Evolutionary conservation across 2,888 invertebrate species (phyloP).

Genomic region (Parnassius orleans): DNA sequence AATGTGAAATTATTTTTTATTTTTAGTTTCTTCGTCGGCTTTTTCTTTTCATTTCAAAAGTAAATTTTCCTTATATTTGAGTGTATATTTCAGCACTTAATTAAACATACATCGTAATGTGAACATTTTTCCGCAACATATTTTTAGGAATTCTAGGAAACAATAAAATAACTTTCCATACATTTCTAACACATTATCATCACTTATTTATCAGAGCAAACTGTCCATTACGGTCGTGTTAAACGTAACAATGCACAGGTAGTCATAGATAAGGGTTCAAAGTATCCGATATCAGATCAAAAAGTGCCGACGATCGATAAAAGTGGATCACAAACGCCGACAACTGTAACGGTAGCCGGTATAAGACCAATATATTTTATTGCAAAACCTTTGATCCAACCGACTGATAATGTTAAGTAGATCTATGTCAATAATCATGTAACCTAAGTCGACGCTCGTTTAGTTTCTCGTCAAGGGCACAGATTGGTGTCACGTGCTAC

Average conservation of each 20-base stretch:
- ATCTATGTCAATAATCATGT: slow-evolving; percentile 25
- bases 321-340: slow-evolving; percentile 55
- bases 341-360: slow-evolving; percentile 58
- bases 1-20: no score
- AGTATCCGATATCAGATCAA: slow-evolving; percentile 62
- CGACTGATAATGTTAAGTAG: slow-evolving; percentile 43
- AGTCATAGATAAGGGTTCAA: slow-evolving; percentile 58
- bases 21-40: no score
- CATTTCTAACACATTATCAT: slow-evolving; percentile 25
- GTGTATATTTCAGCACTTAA: neutral
- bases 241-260: slow-evolving; percentile 62
- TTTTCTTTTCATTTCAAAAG: no score
- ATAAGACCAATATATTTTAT: slow-evolving; percentile 51
- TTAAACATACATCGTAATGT: neutral
- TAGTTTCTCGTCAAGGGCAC: slow-evolving; percentile 1
- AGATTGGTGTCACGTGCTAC: no score
- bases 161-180: slow-evolving; percentile 22
- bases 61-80: no score
- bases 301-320: slow-evolving; percentile 55
- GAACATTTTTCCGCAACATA: neutral
- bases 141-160: slow-evolving; percentile 4
- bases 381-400: slow-evolving; percentile 53
- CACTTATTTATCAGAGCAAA: slow-evolving; percentile 39
- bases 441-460: slow-evolving; percentile 9
- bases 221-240: slow-evolving; percentile 41